These are phyloP conservation scores for Mycalesis mineus DNA, from an alignment of 2,888 invertebrate species.

Conservation along the genomic window DNA sequence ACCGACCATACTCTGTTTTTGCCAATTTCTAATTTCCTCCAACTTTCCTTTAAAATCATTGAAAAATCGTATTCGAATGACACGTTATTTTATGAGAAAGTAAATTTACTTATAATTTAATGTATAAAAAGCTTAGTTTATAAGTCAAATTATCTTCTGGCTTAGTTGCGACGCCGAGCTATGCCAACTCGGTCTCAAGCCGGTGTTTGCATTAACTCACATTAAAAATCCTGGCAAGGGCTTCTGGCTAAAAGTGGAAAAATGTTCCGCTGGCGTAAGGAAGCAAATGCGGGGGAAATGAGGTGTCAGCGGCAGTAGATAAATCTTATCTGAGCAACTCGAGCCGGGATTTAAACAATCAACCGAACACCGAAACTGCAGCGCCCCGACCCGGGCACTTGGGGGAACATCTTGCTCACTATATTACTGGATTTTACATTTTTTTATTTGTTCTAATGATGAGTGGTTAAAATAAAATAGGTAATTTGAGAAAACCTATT, in stretches of 20 bases:
- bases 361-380: constrained; percentile 33
- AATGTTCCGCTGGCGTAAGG: constrained; percentile 43
- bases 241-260: constrained; percentile 20
- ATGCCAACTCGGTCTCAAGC: not conserved
- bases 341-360: constrained; percentile 67
- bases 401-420: not conserved
- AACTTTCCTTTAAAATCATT: too few relatives aligned
- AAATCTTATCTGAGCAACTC: constrained; percentile 65
- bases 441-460: too few relatives aligned
- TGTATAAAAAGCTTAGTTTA: too few relatives aligned
- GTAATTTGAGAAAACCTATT: too few relatives aligned
- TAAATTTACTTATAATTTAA: too few relatives aligned
- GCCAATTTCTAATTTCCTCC: too few relatives aligned
- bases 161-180: not conserved
- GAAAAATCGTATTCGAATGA: too few relatives aligned
- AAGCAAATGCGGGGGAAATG: constrained; percentile 59
- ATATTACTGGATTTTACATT: too few relatives aligned
- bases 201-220: not conserved
- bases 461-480: too few relatives aligned
- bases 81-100: too few relatives aligned
- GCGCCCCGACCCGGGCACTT: not conserved
- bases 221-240: constrained; percentile 1
- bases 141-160: not conserved
- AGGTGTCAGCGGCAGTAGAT: constrained; percentile 68
- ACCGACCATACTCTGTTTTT: too few relatives aligned